A percentile compares a stretch with the other conserved stretches of the same genome.
Evolutionary conservation across 2,888 invertebrate species (phyloP).

Genomic region (Deroplatys truncata): DNA sequence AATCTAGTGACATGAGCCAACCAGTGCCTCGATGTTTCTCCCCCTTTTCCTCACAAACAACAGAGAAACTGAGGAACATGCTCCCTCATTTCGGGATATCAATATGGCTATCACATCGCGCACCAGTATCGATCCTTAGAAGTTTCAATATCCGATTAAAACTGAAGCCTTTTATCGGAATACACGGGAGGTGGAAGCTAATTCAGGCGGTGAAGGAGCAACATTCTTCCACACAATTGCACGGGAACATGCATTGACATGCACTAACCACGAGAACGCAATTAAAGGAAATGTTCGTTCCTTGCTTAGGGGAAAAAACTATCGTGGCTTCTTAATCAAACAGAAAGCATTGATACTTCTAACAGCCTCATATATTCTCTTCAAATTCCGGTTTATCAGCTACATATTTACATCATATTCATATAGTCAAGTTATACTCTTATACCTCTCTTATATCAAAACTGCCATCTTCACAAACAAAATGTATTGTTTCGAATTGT

Average conservation of each 20-base stretch:
- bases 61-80: background rate
- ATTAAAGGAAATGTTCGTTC: background rate
- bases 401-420: too few species aligned
- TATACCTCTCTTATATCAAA: too few species aligned
- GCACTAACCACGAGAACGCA: background rate
- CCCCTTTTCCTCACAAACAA: background rate
- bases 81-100: background rate
- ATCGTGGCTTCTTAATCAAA: background rate
- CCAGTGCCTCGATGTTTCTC: background rate
- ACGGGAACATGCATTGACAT: background rate
- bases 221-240: background rate
- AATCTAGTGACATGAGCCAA: background rate
- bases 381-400: too few species aligned
- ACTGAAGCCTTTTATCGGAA: background rate
- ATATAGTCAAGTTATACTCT: too few species aligned
- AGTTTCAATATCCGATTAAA: background rate
- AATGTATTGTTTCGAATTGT: too few species aligned
- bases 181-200: background rate
- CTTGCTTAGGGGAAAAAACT: too few species aligned
- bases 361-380: too few species aligned
- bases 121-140: background rate
- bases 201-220: background rate
- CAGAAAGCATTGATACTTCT: too few species aligned
- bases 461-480: too few species aligned
- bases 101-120: background rate